Evolutionary conservation across 2,888 invertebrate species (phyloP), one percentile per base, ranked within the genome.

Genomic region (Neoaliturus tenellus): DNA sequence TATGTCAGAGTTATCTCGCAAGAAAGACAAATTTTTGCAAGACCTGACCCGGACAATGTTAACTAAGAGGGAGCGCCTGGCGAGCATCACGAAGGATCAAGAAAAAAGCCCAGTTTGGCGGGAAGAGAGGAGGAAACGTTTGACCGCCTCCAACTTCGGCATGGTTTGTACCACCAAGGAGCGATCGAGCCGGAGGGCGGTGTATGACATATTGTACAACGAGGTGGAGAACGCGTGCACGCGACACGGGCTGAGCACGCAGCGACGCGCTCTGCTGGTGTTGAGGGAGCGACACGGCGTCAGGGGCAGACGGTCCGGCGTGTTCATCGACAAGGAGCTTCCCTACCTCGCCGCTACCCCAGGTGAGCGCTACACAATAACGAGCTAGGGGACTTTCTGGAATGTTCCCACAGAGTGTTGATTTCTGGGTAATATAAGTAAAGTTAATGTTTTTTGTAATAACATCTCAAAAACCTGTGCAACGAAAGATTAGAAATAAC

Each of bases 331-430:
- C 71, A 51, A 80, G 51, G 48, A 83, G 69, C 48, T 83, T 23
- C 83, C 83, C 51, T 83, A 80, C 51, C 67, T 83, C n/a, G 83
- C 80, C 33, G 83, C 83, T 14, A 62, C 80, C 14, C 83, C 83
- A 71, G 83, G 81, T 83, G 20, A 81, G 81, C 10, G n/a, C n/a
- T n/a, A n/a, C n/a, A n/a, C n/a, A n/a, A n/a, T n/a, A n/a, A n/a
- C n/a, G n/a, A n/a, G n/a, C n/a, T n/a, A n/a, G n/a, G n/a, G n/a
- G n/a, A n/a, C n/a, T n/a, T n/a, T n/a, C n/a, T n/a, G n/a, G n/a
- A n/a, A n/a, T n/a, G n/a, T n/a, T n/a, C n/a, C n/a, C n/a, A n/a
- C n/a, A n/a, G n/a, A n/a, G n/a, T n/a, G n/a, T n/a, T n/a, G n/a
- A n/a, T n/a, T n/a, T n/a, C n/a, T n/a, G n/a, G n/a, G n/a, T n/a